These are phyloP conservation scores for Dasyurus viverrinus DNA, from an alignment of 2,113 vertebrate genomes.

Conservation along the genomic window DNA sequence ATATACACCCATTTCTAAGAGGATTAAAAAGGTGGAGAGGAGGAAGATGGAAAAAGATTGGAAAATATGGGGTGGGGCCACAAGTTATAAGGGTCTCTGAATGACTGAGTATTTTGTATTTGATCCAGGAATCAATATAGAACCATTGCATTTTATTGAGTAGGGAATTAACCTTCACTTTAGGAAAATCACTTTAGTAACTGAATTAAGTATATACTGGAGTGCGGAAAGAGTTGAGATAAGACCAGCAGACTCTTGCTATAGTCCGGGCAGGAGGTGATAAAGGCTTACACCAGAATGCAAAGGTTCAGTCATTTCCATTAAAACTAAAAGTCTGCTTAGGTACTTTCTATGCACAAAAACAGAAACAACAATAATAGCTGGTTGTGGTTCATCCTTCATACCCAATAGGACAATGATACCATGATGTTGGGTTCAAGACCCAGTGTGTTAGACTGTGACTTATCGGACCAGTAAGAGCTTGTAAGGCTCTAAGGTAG, in stretches of 20 bases:
- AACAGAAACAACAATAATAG: not conserved
- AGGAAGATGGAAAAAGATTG: not conserved
- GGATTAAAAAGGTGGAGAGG: too few relatives aligned
- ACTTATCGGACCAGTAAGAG: too few relatives aligned
- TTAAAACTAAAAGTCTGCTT: not conserved
- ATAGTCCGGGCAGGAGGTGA: not conserved
- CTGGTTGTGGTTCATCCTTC: too few relatives aligned
- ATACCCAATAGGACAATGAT: too few relatives aligned
- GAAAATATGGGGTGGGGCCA: not conserved
- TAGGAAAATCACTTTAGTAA: not conserved
- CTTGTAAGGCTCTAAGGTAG: too few relatives aligned
- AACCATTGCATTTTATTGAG: not conserved
- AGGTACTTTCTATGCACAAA: not conserved
- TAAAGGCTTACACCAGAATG: not conserved
- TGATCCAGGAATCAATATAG: not conserved
- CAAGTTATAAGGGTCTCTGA: not conserved
- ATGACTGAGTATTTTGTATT: not conserved
- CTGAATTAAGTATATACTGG: not conserved
- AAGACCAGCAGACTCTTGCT: not conserved
- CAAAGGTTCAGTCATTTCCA: not conserved
- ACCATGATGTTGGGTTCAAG: too few relatives aligned
- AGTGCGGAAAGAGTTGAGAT: not conserved
- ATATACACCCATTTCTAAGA: too few relatives aligned
- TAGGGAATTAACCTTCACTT: not conserved
- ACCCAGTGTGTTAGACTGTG: too few relatives aligned